Evolutionary conservation across 2,113 vertebrate genomes (phyloP).

Genomic region (Sander lucioperca): DNA sequence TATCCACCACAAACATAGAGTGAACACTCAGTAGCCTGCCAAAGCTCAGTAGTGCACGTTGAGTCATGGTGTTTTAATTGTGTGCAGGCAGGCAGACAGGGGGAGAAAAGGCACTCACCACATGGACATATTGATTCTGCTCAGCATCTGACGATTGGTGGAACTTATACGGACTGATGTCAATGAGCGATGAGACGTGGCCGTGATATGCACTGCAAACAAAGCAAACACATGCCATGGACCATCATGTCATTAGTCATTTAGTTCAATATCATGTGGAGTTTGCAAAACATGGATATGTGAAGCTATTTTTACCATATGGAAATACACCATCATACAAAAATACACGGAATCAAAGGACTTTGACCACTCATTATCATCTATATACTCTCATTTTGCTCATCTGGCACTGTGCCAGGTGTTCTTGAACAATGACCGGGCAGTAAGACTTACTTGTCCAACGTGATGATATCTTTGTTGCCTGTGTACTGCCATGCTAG

Average conservation of each 20-base stretch:
- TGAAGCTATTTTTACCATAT: neutral
- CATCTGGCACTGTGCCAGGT: neutral
- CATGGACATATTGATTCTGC: slow-evolving; percentile 91
- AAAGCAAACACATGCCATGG: slow-evolving; percentile 36
- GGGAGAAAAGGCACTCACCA: slow-evolving; percentile 87
- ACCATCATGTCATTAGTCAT: no score
- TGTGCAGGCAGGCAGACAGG: slow-evolving; percentile 15
- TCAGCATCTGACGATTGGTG: slow-evolving; percentile 86
- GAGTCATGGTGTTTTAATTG: slow-evolving; percentile 70
- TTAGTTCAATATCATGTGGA: neutral
- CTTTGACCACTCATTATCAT: neutral
- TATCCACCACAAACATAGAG: neutral
- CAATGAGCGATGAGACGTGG: slow-evolving; percentile 95
- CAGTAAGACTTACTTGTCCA: slow-evolving; percentile 91
- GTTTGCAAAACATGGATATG: neutral
- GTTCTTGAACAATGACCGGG: no score
- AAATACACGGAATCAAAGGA: neutral
- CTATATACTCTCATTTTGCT: neutral
- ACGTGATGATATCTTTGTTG: slow-evolving; percentile 92
- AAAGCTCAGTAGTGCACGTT: slow-evolving; percentile 24
- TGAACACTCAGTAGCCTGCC: slow-evolving; percentile 43
- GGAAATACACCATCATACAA: neutral
- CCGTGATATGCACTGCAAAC: slow-evolving; percentile 95
- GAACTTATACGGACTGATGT: slow-evolving; percentile 99
- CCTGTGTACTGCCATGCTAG: slow-evolving; percentile 91